Base-by-base conservation (phyloP, 30 jellyfish, hydroid and myxozoan genomes). In the Rhopilema esculentum region DNA sequence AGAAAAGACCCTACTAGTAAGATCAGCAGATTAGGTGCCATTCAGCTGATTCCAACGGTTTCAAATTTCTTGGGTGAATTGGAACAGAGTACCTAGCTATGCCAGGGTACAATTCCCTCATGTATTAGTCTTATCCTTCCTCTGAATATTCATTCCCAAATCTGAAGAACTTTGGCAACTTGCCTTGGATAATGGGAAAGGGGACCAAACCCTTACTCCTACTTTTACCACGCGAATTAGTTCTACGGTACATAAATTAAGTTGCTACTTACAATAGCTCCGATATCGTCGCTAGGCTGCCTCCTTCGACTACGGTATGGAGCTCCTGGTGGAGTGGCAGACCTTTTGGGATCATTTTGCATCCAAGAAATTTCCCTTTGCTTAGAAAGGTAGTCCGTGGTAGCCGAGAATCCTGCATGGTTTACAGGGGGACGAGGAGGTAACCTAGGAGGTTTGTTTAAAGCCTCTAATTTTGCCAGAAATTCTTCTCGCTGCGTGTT, bases 371-470 rank as follows among this genome's bases (percentile, higher is more conserved):
- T 67, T 63, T 75, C 95, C 31, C 90, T 79, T 61, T 87, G 95
- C 75, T 61, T 53, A 0, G 86, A 2, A 6, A 40, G 57, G 57
- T 40, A 40, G 12, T 40, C 57, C 57, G 57, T 2, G 12, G 57
- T 2, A 2, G 12, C 57, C 12, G 57, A 2, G 57, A 40, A 6
- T 2, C 57, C 57, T 6, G 57, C 57, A 6, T 40, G 57, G 57
- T 6, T 6, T 40, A 12, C 57, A 2, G 57, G 57, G 9, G 57
- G 57, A 6, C 91, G 77, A 23, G 97, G 97, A 19, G 98, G 96
- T 1, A 79, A 88, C 66, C 52, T 32, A 21, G 98, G 98, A 32
- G 98, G 98, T 25, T 51, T 84, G 68, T 61, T 64, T 22, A 94
- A 72, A 19, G 66, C 78, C 72, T 84, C 97, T 16, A 94, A 53